Evolutionary conservation across 1,140 invertebrate genomes (phyloP).

Genomic region (Gonioctena quinquepunctata): DNA sequence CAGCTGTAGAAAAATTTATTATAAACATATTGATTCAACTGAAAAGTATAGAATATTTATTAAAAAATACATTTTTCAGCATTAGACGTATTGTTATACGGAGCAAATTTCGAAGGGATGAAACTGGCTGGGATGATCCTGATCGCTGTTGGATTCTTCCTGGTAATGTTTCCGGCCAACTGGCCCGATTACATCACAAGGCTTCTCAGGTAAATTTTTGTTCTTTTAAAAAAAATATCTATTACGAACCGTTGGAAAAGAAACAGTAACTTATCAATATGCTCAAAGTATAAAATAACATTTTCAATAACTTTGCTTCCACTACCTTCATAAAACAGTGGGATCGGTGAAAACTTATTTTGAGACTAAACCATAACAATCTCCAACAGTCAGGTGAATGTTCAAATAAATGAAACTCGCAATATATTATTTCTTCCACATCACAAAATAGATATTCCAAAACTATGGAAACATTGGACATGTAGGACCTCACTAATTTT

Average conservation of each 20-base stretch:
- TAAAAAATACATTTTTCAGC: constrained; percentile 63
- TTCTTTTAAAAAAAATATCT: too few species aligned
- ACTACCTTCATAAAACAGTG: too few species aligned
- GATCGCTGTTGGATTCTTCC: constrained; percentile 87
- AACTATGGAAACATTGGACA: too few species aligned
- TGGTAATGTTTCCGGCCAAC: constrained; percentile 93
- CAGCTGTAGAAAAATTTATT: not conserved
- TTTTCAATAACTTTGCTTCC: too few species aligned
- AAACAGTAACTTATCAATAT: not conserved
- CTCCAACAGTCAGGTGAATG: too few species aligned
- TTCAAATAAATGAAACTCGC: too few species aligned
- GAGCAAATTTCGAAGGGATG: constrained; percentile 88
- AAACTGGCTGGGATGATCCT: constrained; percentile 90
- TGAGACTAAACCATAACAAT: too few species aligned
- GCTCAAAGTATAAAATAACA: too few species aligned
- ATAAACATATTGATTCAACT: not conserved
- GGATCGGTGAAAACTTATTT: too few species aligned
- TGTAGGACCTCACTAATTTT: too few species aligned
- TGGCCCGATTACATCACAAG: constrained; percentile 93
- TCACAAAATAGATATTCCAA: too few species aligned
- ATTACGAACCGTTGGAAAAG: not conserved
- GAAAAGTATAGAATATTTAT: not conserved
- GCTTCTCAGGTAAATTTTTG: constrained; percentile 72
- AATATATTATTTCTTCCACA: too few species aligned
- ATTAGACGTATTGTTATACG: constrained; percentile 83